Percentiles rank a stretch among this genome's conserved stretches.
phyloP scores from a whole-genome alignment of 2,113 vertebrate species.

The Nyctibius bracteatus region DNA sequence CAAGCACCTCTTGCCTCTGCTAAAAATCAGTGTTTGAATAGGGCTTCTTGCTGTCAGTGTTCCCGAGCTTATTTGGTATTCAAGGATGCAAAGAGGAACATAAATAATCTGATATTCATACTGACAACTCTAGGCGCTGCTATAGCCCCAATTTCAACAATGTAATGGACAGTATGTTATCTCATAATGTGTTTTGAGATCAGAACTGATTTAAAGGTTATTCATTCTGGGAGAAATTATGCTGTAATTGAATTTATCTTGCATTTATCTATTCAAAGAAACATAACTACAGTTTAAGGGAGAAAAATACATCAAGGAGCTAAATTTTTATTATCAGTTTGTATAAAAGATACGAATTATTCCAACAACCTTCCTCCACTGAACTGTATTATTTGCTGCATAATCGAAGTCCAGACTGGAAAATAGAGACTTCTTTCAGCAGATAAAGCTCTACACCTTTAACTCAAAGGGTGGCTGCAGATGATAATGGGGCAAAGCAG shows the following conservation, averaged over 20 bases:
- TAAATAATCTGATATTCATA: slow-evolving; percentile 39
- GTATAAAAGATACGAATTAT: slow-evolving; percentile 26
- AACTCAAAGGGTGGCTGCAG: background rate
- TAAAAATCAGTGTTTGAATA: background rate
- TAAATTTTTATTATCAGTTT: slow-evolving; percentile 36
- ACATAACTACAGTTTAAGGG: slow-evolving; percentile 29
- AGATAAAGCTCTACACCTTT: background rate
- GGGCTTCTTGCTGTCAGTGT: background rate
- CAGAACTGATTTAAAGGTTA: slow-evolving; percentile 63
- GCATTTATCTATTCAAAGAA: slow-evolving; percentile 44
- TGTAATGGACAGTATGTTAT: slow-evolving; percentile 54
- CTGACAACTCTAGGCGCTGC: background rate
- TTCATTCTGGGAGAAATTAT: slow-evolving; percentile 49
- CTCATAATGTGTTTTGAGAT: slow-evolving; percentile 43
- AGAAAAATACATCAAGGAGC: slow-evolving; percentile 27
- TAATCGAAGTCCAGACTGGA: background rate
- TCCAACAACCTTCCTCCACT: background rate
- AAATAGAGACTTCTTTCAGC: background rate
- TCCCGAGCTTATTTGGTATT: background rate
- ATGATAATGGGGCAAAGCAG: background rate
- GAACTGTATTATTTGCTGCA: background rate
- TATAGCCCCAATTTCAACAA: background rate
- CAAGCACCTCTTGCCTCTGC: background rate
- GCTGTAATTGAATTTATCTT: slow-evolving; percentile 68
- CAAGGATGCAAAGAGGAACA: slow-evolving; percentile 4